Conservation (phyloP, 2,797 vertebrate species). For the Anableps anableps region DNA sequence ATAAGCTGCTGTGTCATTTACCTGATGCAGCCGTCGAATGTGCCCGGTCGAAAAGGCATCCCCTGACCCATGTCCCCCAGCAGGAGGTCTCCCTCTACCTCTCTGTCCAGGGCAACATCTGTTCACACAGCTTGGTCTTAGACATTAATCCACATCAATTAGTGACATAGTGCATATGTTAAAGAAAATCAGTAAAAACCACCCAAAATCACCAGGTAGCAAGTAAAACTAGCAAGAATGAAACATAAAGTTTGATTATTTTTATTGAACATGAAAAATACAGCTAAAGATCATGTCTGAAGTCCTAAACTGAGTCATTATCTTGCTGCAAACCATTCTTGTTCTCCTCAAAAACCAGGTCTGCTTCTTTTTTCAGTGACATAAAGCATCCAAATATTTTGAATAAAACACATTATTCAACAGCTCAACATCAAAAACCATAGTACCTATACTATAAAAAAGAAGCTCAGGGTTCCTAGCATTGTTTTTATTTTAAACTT, state of each 20-base stretch:
- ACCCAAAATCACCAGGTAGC: background rate
- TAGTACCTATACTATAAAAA: background rate
- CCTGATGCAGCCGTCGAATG: slow-evolving; percentile 96
- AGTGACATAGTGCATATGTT: background rate
- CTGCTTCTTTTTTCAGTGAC: background rate
- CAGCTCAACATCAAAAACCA: background rate
- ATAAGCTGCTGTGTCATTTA: slow-evolving; percentile 45
- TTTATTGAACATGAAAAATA: background rate
- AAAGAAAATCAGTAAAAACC: background rate
- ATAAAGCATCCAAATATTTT: background rate
- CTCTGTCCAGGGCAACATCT: slow-evolving; percentile 93
- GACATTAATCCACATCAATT: background rate
- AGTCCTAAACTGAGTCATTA: background rate
- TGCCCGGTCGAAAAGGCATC: slow-evolving; percentile 90
- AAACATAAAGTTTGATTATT: background rate
- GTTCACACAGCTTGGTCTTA: slow-evolving; percentile 7
- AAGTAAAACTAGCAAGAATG: background rate
- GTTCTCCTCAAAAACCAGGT: background rate
- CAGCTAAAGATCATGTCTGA: background rate
- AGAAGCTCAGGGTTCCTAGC: background rate
- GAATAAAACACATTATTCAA: background rate
- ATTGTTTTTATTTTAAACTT: background rate
- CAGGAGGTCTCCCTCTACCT: slow-evolving; percentile 92
- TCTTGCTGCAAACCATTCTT: background rate
- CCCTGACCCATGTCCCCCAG: slow-evolving; percentile 92